Base-by-base conservation (phyloP, 2,113 vertebrate species). In the Calidris pygmaea region DNA sequence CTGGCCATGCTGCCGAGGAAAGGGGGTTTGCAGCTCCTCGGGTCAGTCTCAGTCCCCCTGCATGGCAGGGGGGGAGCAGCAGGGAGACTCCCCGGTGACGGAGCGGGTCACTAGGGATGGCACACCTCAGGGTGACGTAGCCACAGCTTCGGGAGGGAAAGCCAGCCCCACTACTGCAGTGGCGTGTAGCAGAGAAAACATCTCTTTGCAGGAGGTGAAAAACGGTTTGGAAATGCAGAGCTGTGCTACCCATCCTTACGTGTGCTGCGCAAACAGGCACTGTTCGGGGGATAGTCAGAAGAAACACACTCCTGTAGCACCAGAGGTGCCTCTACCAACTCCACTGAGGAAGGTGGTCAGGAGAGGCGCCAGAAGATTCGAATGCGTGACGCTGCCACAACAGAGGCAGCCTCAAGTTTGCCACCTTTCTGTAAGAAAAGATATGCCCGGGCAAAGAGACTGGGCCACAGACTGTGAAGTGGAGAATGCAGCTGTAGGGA, bases 341-440 rank as follows among this genome's bases (percentile, higher is more conserved):
- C 90, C 95, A 5, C 29, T 67, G 89, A 95, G 93, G 72, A 97
- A 95, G 47, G 87, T 23, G 0, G n/a, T 97, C 90, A 91, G 81
- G 79, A 96, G 89, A 67, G 17, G 89, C 22, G 45, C 59, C 8
- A 60, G 9, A n/a, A 34, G 66, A 27, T 35, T 81, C 79, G 87
- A 68, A 37, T 8, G 18, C 17, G 1, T 77, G 89, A 84, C 84
- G 21, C 34, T 4, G 0, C 72, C 39, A 37, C 95, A 65, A 37
- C 41, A 94, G 58, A 43, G 59, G 56, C 91, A 94, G 47, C 39
- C 81, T 52, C 76, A 74, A 32, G 45, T 12, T 27, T 30, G 22
- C 88, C 89, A 68, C 23, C 12, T 39, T 30, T 27, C 60, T 81
- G 53, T 55, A 41, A 78, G 39, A 37, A 93, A 67, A 45, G 13